Conservation (phyloP, 2,797 vertebrate genomes). For the Menidia menidia region DNA sequence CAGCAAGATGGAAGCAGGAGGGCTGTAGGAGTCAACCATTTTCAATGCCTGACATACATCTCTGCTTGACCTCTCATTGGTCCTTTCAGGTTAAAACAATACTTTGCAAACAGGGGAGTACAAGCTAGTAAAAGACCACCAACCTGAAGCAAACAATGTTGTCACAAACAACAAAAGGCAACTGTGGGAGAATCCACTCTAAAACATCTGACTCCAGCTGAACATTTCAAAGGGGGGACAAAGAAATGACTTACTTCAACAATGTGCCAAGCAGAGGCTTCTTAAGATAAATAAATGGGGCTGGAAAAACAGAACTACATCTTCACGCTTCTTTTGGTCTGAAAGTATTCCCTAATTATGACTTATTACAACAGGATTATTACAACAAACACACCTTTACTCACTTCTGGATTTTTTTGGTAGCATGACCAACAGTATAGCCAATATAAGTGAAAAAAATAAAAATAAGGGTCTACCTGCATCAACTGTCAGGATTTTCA, state of each 20-base stretch:
- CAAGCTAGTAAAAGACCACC: slow-evolving; percentile 24
- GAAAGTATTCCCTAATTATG: no score
- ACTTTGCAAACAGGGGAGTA: slow-evolving; percentile 38
- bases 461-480: not conserved
- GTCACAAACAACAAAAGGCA: slow-evolving; percentile 30
- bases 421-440: not conserved
- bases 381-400: no score
- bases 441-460: not conserved
- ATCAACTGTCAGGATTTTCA: not conserved
- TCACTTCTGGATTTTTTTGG: not conserved
- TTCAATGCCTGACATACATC: slow-evolving; percentile 2
- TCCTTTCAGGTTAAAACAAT: slow-evolving; percentile 58
- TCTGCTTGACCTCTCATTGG: slow-evolving; percentile 29
- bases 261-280: slow-evolving; percentile 27
- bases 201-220: slow-evolving; percentile 30
- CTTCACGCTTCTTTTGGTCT: not conserved
- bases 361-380: no score
- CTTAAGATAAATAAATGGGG: slow-evolving; percentile 33
- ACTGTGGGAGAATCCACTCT: slow-evolving; percentile 37
- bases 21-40: slow-evolving; percentile 23
- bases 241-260: slow-evolving; percentile 24
- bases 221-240: slow-evolving; percentile 27
- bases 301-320: slow-evolving; percentile 10
- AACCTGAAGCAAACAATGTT: slow-evolving; percentile 27
- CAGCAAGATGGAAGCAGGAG: slow-evolving; percentile 19